Evolutionary conservation across 2,113 vertebrate species (phyloP).

Genomic region (Macrotis lagotis): DNA sequence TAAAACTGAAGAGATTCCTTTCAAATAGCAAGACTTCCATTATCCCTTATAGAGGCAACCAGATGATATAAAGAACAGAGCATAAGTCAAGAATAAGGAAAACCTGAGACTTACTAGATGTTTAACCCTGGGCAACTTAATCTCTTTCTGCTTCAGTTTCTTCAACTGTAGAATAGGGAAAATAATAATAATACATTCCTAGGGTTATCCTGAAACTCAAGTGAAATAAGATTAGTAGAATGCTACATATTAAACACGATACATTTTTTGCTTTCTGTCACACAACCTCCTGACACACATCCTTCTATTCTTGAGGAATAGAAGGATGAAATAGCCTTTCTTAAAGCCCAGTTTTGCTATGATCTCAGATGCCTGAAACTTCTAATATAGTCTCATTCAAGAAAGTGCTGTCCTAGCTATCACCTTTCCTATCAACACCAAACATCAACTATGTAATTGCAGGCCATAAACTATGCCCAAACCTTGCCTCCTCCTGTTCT

Average conservation of each 20-base stretch:
- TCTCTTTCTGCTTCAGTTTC: not conserved
- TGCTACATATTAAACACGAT: not conserved
- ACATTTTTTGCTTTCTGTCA: not conserved
- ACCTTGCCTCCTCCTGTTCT: slow-evolving; percentile 11
- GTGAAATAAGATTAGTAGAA: not conserved
- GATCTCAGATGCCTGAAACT: not conserved
- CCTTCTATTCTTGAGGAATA: not conserved
- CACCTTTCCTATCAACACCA: not conserved
- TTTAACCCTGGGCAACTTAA: too few relatives aligned
- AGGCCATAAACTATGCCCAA: not conserved
- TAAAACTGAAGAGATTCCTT: too few relatives aligned
- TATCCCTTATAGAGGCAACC: too few relatives aligned
- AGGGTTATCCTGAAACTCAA: not conserved
- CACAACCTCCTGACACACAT: too few relatives aligned
- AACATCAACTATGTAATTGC: not conserved
- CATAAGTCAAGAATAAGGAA: too few relatives aligned
- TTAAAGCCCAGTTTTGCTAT: not conserved
- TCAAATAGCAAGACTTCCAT: too few relatives aligned
- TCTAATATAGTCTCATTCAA: not conserved
- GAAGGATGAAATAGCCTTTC: not conserved
- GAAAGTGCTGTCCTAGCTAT: not conserved
- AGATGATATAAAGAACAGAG: too few relatives aligned
- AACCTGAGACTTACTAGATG: too few relatives aligned
- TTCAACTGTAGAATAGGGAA: not conserved
- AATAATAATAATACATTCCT: not conserved